Evolutionary conservation across 2,888 invertebrate species (phyloP), one percentile per base, ranked within the genome.

Genomic region (Aphodius sticticus): DNA sequence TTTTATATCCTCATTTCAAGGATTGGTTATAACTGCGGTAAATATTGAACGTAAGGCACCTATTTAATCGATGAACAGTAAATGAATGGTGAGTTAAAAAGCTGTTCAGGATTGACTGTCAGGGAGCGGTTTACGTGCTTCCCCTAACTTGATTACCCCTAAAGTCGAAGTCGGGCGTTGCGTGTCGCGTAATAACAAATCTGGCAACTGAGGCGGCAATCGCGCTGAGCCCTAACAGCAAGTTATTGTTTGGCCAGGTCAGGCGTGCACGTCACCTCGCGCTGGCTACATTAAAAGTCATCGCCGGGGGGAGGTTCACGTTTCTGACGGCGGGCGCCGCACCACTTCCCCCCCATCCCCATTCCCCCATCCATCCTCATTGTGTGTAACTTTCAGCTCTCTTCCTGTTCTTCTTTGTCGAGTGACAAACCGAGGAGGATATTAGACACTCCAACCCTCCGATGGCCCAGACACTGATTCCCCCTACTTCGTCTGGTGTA

Each of bases 171-270:
- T 53, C 53, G 53, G 53, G 53, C 53, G 79, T 86, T 83, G 87
- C 87, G 87, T 87, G 87, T 85, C 84, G 83, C 83, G 83, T 86
- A 86, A 86, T 87, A 87, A 85, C 86, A 85, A 87, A 87, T 87
- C 87, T 86, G 86, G 85, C 86, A 85, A 85, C 53, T 1, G 53
- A 2, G 53, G 14, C 83, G 81, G 84, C 85, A 87, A 87, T 87
- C 86, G 86, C 53, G 53, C 53, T 85, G 69, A 69, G 84, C 83
- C 84, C 83, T 84, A 85, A 85, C 85, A 84, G 84, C 81, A 83
- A 85, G 83, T 86, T 86, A 86, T 86, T 87, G 86, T 87, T 87
- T 85, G 85, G 86, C 82, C 85, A 85, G 86, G 85, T 86, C 86
- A 85, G 84, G 85, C 84, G 82, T 84, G 82, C 85, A 85, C 85